Conservation (phyloP, 2,888 invertebrate species). For the Neria commutata region DNA sequence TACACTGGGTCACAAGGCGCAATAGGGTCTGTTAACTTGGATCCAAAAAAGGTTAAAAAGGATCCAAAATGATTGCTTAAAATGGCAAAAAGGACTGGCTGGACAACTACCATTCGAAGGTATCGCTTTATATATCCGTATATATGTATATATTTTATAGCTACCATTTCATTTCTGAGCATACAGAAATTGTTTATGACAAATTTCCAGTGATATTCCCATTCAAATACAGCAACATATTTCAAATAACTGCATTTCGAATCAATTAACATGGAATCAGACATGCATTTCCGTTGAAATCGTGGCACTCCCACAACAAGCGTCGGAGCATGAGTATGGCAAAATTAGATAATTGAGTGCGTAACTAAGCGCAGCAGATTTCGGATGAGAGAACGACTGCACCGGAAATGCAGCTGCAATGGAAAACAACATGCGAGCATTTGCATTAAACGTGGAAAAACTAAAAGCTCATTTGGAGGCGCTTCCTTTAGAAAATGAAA, state of each 20-base stretch:
- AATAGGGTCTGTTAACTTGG: too few relatives aligned
- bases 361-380: not conserved
- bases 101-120: too few relatives aligned
- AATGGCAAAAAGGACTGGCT: too few relatives aligned
- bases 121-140: too few relatives aligned
- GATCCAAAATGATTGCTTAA: too few relatives aligned
- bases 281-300: constrained; percentile 46
- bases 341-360: not conserved
- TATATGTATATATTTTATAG: too few relatives aligned
- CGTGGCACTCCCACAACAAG: not conserved
- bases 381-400: not conserved
- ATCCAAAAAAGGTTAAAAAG: too few relatives aligned
- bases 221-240: too few relatives aligned
- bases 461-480: constrained; percentile 60
- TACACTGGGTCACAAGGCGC: too few relatives aligned
- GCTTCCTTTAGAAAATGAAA: constrained; percentile 59
- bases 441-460: constrained; percentile 42
- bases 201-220: too few relatives aligned
- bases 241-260: constrained; percentile 37
- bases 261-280: constrained; percentile 38
- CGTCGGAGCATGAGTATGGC: not conserved
- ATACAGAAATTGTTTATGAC: too few relatives aligned
- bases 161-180: too few relatives aligned
- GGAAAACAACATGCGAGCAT: not conserved
- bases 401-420: constrained; percentile 30